phyloP scores from a whole-genome alignment of 2,797 vertebrate species.

The Gadopsis marmoratus region DNA sequence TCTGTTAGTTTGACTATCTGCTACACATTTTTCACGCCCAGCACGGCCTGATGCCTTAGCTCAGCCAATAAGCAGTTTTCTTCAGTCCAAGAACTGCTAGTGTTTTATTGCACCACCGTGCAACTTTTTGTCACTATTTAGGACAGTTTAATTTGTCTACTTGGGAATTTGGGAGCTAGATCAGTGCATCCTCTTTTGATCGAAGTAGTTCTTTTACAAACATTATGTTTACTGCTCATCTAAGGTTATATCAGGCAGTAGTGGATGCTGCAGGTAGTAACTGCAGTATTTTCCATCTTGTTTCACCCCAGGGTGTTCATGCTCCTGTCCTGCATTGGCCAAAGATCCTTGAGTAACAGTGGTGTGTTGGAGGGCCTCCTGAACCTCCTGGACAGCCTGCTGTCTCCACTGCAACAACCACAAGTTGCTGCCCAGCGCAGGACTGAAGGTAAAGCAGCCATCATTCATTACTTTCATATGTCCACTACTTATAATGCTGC shows the following conservation, averaged over 20 bases:
- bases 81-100: neutral
- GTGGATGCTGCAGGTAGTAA: neutral
- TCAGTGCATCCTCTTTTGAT: neutral
- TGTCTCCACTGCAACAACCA: slow-evolving; percentile 94
- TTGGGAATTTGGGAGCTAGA: neutral
- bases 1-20: no score
- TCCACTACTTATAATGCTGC: no score
- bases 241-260: neutral
- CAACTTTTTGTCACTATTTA: neutral
- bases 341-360: slow-evolving; percentile 98
- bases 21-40: no score
- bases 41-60: neutral
- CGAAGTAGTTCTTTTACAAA: neutral
- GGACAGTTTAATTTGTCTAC: neutral
- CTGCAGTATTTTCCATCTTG: neutral
- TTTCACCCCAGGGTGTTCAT: slow-evolving; percentile 91
- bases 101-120: neutral
- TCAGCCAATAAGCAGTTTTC: neutral
- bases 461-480: no score
- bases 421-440: slow-evolving; percentile 85
- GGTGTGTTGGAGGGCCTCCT: slow-evolving; percentile 97
- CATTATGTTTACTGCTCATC: neutral
- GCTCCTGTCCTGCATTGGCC: slow-evolving; percentile 98
- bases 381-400: slow-evolving; percentile 94
- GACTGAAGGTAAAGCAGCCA: slow-evolving; percentile 88